These are phyloP conservation scores for Leptothorax acervorum DNA, from an alignment of 2,888 invertebrate genomes.

Conservation along the genomic window DNA sequence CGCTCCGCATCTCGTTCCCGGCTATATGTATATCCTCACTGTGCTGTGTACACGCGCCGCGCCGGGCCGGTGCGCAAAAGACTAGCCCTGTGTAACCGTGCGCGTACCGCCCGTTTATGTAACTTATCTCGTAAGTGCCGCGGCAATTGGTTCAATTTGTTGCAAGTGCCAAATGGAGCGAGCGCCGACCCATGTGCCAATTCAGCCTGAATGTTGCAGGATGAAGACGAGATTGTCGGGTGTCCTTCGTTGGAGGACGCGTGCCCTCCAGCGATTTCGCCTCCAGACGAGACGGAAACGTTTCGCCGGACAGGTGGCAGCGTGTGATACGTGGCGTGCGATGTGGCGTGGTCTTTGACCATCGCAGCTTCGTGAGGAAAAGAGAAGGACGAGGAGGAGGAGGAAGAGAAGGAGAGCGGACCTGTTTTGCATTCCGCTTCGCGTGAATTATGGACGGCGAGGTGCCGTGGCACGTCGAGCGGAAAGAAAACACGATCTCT, in stretches of 20 bases:
- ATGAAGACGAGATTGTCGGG: conserved; percentile 52
- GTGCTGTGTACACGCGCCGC: conserved; percentile 24
- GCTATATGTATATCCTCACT: neutral
- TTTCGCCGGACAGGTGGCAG: conserved; percentile 44
- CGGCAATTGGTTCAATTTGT: conserved; percentile 72
- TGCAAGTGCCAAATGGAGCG: conserved; percentile 51
- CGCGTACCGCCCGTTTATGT: conserved; percentile 61
- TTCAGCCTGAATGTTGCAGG: conserved; percentile 55
- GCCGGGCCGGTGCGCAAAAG: conserved; percentile 44
- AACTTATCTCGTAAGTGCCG: conserved; percentile 67
- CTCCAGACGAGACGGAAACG: neutral
- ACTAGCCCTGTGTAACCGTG: conserved; percentile 45
- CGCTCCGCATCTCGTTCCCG: conserved; percentile 4
- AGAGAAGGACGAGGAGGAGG: conserved; percentile 43
- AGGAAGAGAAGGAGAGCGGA: conserved; percentile 12
- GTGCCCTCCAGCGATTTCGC: neutral
- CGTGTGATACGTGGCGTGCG: neutral
- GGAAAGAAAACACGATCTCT: conserved; percentile 79
- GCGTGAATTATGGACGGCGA: conserved; percentile 67
- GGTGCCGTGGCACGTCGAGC: conserved; percentile 69
- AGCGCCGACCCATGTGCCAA: conserved; percentile 21
- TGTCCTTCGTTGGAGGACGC: conserved; percentile 38
- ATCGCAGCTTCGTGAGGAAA: conserved; percentile 37
- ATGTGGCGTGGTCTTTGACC: conserved; percentile 41
- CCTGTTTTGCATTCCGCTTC: conserved; percentile 71